These are phyloP conservation scores for Alethe castanea DNA, from an alignment of 2,113 vertebrate genomes.

Conservation along the genomic window DNA sequence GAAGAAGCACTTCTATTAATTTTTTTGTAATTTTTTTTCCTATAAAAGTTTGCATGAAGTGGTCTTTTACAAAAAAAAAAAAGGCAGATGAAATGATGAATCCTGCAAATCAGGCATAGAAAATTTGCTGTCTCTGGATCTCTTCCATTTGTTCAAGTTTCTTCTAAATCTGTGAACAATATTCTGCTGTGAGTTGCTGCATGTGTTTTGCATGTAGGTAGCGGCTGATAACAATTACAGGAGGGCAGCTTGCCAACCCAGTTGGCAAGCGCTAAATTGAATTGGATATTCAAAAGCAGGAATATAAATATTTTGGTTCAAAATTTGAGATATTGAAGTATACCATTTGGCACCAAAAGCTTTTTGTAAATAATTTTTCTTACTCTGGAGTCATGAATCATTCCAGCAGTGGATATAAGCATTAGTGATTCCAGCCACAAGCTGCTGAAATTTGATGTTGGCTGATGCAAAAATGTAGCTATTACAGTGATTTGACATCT, in stretches of 20 bases:
- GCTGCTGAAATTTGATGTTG: neutral
- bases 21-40: neutral
- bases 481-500: neutral
- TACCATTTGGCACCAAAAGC: neutral
- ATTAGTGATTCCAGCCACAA: neutral
- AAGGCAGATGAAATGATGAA: neutral
- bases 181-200: neutral
- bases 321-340: slow-evolving; percentile 17
- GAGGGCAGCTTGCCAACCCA: neutral
- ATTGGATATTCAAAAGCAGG: neutral
- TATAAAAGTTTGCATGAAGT: neutral
- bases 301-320: slow-evolving; percentile 45
- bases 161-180: neutral
- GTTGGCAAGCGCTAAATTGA: neutral
- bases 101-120: neutral
- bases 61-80: neutral
- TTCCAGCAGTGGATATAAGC: neutral
- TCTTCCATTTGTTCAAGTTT: neutral
- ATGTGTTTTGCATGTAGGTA: neutral
- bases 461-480: slow-evolving; percentile 2
- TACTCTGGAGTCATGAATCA: slow-evolving; percentile 3
- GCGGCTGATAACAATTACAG: neutral
- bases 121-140: neutral
- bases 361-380: neutral
- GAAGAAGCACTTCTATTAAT: neutral